Percentiles rank a stretch among this genome's conserved stretches.
Evolutionary conservation across 2,113 vertebrate species (phyloP).

Genomic region (Corydoras maculifer): DNA sequence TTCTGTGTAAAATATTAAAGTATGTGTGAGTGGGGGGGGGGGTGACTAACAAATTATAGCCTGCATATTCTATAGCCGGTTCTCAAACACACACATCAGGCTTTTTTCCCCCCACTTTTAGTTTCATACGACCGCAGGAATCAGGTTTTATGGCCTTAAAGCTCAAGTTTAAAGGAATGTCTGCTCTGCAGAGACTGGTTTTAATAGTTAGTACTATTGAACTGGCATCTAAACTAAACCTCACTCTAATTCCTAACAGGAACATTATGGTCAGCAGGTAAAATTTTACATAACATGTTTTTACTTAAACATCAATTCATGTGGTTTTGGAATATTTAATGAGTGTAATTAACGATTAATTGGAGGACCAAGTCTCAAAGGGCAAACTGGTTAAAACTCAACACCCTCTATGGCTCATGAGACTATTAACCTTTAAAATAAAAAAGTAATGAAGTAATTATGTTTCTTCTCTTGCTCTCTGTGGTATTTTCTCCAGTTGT

Average conservation of each 20-base stretch:
- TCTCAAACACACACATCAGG: neutral
- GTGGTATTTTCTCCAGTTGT: slow-evolving; percentile 18
- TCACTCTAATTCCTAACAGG: neutral
- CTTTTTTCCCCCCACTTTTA: neutral
- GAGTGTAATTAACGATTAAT: slow-evolving; percentile 19
- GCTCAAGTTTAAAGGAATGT: slow-evolving; percentile 2
- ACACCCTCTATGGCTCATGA: slow-evolving; percentile 16
- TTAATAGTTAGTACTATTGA: neutral
- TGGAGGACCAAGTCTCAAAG: slow-evolving; percentile 13
- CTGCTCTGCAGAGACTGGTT: neutral
- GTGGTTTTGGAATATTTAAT: slow-evolving; percentile 9
- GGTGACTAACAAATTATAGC: neutral
- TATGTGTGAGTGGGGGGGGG: no score
- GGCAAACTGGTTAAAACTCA: slow-evolving; percentile 4
- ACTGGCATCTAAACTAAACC: neutral
- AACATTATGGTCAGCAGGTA: neutral
- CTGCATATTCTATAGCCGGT: neutral
- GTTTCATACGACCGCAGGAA: neutral
- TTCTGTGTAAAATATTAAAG: no score
- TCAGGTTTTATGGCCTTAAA: neutral
- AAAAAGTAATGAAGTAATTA: slow-evolving; percentile 22
- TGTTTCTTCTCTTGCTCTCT: slow-evolving; percentile 2
- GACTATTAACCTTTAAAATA: slow-evolving; percentile 38
- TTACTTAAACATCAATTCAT: neutral
- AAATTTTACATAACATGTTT: neutral